phyloP scores from a whole-genome alignment of 2,797 vertebrate genomes.

The Pseudomugil gertrudae region DNA sequence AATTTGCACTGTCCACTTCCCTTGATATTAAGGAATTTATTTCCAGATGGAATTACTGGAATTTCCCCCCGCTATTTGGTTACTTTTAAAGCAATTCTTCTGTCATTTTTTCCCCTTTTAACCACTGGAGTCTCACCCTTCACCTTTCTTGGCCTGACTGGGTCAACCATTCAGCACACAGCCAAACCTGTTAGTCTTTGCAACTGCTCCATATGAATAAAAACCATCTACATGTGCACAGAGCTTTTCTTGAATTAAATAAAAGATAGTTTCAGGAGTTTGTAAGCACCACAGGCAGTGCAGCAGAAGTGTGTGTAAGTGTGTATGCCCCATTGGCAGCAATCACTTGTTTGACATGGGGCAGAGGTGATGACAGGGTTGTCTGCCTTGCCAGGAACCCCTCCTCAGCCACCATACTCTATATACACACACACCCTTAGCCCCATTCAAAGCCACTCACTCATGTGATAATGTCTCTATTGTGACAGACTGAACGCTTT shows the following conservation, averaged over 20 bases:
- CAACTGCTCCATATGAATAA: conserved; percentile 15
- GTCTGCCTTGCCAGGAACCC: conserved; percentile 75
- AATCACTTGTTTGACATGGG: conserved; percentile 70
- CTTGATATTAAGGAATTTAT: conserved; percentile 4
- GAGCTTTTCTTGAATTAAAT: conserved; percentile 5
- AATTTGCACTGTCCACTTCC: conserved; percentile 1
- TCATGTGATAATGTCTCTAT: conserved; percentile 86
- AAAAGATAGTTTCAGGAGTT: conserved; percentile 33
- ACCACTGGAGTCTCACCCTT: conserved; percentile 59
- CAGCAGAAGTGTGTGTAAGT: conserved; percentile 37
- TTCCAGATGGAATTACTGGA: conserved; percentile 37
- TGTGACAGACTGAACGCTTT: conserved; percentile 77
- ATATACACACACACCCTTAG: conserved; percentile 70
- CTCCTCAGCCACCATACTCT: conserved; percentile 61
- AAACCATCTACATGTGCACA: neutral
- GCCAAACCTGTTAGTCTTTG: conserved; percentile 8
- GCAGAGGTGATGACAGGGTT: conserved; percentile 78
- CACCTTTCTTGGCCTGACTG: conserved; percentile 49
- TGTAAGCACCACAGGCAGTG: conserved; percentile 24
- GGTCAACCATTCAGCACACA: conserved; percentile 48
- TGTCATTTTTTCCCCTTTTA: conserved; percentile 31
- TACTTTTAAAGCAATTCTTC: conserved; percentile 27
- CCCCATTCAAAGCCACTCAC: conserved; percentile 80
- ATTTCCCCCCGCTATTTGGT: conserved; percentile 26
- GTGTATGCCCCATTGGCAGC: conserved; percentile 36